These are phyloP conservation scores for Thrips palmi DNA, from an alignment of 1,140 invertebrate species.

Conservation along the genomic window DNA sequence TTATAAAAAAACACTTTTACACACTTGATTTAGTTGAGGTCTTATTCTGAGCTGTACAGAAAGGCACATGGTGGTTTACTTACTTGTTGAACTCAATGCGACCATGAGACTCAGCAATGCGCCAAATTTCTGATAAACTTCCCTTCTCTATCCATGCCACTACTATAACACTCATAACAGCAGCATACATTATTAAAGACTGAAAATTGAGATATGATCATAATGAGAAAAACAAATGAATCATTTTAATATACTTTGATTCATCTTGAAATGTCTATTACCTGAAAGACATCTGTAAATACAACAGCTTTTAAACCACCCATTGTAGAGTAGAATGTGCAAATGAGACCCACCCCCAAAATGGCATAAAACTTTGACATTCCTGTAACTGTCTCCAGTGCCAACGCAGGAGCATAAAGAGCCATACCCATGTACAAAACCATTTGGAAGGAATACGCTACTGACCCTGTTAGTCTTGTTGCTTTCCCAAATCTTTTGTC, in stretches of 20 bases:
- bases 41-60: no score
- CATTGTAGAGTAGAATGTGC: conserved; percentile 71
- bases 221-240: no score
- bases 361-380: conserved; percentile 54
- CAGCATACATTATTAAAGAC: conserved; percentile 55
- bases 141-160: conserved; percentile 38
- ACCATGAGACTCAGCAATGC: conserved; percentile 37
- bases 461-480: conserved; percentile 47
- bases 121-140: conserved; percentile 42
- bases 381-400: conserved; percentile 76
- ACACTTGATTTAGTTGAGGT: no score
- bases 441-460: conserved; percentile 64
- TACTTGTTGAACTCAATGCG: conserved; percentile 46
- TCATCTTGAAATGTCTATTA: no score
- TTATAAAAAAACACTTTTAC: no score
- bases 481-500: conserved; percentile 54
- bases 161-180: conserved; percentile 54
- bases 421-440: conserved; percentile 86
- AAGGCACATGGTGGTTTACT: no score
- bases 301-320: conserved; percentile 78
- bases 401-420: conserved; percentile 76
- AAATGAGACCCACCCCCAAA: conserved; percentile 56
- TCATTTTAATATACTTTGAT: no score
- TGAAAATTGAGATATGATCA: no score
- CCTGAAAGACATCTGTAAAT: conserved; percentile 63